Percentiles rank a stretch among this genome's conserved stretches.
These are phyloP conservation scores for Peromyscus nudipes DNA, from an alignment of 2,797 vertebrate genomes.

Conservation along the genomic window DNA sequence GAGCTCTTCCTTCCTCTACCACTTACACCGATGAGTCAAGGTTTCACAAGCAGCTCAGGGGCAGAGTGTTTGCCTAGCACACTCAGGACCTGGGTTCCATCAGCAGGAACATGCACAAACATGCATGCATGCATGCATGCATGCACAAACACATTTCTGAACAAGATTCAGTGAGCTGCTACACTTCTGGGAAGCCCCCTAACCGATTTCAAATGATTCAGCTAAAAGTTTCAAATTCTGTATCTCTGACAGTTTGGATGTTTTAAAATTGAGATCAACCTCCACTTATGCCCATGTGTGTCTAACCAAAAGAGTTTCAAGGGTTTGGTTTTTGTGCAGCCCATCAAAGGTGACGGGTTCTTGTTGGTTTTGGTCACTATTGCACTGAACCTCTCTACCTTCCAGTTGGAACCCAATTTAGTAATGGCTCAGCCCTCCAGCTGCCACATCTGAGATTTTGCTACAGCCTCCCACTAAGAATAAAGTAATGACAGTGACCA, in stretches of 20 bases:
- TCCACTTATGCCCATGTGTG: neutral
- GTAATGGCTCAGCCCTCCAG: neutral
- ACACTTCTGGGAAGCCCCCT: neutral
- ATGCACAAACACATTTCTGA: neutral
- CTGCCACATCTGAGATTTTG: neutral
- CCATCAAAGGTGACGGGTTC: neutral
- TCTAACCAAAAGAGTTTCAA: neutral
- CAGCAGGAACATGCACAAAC: neutral
- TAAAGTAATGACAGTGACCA: neutral
- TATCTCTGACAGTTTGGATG: neutral
- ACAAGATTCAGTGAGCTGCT: neutral
- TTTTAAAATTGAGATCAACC: neutral
- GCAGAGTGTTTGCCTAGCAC: neutral
- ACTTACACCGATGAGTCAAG: neutral
- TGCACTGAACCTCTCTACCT: fast-evolving
- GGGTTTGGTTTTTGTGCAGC: neutral
- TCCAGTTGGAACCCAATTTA: fast-evolving
- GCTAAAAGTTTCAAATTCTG: neutral
- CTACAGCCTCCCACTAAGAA: neutral
- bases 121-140: neutral
- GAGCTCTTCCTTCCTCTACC: too few relatives aligned
- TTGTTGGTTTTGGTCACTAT: neutral
- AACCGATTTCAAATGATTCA: neutral
- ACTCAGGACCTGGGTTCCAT: neutral
- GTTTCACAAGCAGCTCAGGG: neutral